Base-by-base conservation (phyloP, 2,888 invertebrate species). In the Petrophora chlorosata region DNA sequence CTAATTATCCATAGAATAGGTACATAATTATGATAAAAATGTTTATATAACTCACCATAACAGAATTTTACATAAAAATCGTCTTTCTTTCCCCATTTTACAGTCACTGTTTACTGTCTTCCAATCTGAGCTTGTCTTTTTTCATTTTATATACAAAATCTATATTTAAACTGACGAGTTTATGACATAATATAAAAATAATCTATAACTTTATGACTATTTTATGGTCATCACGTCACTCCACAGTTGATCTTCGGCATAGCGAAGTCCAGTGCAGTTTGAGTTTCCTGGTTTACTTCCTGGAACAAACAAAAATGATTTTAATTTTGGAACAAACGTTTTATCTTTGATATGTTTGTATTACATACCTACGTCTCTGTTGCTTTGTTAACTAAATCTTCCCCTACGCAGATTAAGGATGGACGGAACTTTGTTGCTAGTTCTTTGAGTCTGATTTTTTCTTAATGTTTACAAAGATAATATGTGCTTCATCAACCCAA, bases 1-100 rank as follows among this genome's bases (percentile, higher is more conserved):
- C n/a, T n/a, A n/a, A n/a, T n/a, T n/a, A n/a, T n/a, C n/a, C n/a
- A n/a, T n/a, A n/a, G n/a, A n/a, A n/a, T n/a, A n/a, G n/a, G n/a
- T n/a, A n/a, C n/a, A n/a, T n/a, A n/a, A n/a, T n/a, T n/a, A n/a
- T 3, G 5, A 9, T 4, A 8, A 30, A 30, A n/a, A 9, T 26
- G 26, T 5, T 26, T 14, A 3, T n/a, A 10, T 46, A 22, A 76
- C 84, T 82, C 61, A 85, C 85, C 84, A 82, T 68, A 83, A 68
- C 53, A 77, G 64, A 54, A 67, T 73, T 59, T 70, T 63, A 70
- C 70, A 70, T 43, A 64, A 53, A 56, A 64, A 59, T 53, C 61
- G 33, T 62, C 48, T 70, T 65, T 67, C 72, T 59, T 67, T 73
- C 71, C 73, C 85, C 87, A 87, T 88, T 69, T 76, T 83, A 67